Percentiles rank a stretch among this genome's conserved stretches.
Conservation (phyloP, 2,888 invertebrate species). For the Blastobasis adustella region DNA sequence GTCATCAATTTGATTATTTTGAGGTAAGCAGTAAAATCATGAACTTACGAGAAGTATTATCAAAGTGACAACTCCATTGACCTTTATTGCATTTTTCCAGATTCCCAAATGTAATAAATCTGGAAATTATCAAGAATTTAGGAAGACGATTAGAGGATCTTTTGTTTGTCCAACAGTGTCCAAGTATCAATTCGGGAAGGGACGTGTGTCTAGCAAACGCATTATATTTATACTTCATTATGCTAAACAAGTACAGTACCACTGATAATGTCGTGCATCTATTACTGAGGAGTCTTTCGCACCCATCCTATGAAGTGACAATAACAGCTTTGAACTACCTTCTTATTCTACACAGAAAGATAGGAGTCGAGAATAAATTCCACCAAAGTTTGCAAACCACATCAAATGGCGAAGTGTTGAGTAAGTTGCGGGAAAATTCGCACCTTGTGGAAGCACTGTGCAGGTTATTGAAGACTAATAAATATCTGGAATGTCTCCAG, state of each 20-base stretch:
- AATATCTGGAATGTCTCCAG: constrained; percentile 45
- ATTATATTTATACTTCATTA: constrained; percentile 23
- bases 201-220: constrained; percentile 39
- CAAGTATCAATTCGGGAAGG: constrained; percentile 26
- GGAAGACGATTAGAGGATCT: constrained; percentile 21
- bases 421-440: constrained; percentile 15
- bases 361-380: constrained; percentile 28
- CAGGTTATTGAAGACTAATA: constrained; percentile 23
- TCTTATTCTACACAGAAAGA: constrained; percentile 24
- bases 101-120: constrained; percentile 25
- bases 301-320: constrained; percentile 34
- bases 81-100: constrained; percentile 25
- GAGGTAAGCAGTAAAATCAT: constrained; percentile 28
- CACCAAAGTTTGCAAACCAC: constrained; percentile 29
- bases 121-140: constrained; percentile 19
- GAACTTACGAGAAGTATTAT: neutral
- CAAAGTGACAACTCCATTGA: neutral
- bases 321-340: constrained; percentile 31
- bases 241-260: constrained; percentile 16
- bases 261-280: constrained; percentile 12
- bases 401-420: constrained; percentile 15
- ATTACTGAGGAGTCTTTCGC: constrained; percentile 22
- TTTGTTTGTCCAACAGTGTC: constrained; percentile 20
- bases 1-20: constrained; percentile 39
- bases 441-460: constrained; percentile 30